Percentiles rank a stretch among this genome's conserved stretches.
These are phyloP conservation scores for Neostethus bicornis DNA, from an alignment of 2,797 vertebrate genomes.

Conservation along the genomic window DNA sequence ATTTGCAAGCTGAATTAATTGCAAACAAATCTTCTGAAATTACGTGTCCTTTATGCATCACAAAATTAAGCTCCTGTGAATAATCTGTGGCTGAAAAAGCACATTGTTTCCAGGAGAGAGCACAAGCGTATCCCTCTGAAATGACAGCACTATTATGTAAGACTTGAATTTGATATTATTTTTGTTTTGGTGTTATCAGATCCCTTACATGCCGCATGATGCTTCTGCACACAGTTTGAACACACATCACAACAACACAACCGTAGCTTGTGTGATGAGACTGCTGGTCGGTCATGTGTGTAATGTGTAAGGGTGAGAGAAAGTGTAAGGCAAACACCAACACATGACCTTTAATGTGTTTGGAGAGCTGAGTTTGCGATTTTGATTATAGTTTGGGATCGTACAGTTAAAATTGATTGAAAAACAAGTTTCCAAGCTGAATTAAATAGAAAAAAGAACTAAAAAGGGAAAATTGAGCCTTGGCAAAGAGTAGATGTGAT, in stretches of 20 bases:
- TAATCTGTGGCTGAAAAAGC: not conserved
- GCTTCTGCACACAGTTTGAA: not conserved
- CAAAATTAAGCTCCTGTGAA: not conserved
- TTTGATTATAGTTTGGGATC: no score
- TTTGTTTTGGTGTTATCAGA: not conserved
- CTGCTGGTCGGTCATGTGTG: not conserved
- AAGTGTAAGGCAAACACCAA: slow-evolving; percentile 8
- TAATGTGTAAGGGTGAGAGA: not conserved
- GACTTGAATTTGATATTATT: not conserved
- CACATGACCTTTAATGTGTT: not conserved
- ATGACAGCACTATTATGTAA: not conserved
- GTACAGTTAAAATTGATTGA: not conserved
- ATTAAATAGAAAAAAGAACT: not conserved
- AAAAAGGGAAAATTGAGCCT: not conserved
- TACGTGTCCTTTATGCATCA: accelerated
- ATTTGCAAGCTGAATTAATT: not conserved
- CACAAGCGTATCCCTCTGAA: not conserved
- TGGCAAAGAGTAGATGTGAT: no score
- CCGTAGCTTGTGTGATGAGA: not conserved
- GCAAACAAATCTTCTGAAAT: not conserved
- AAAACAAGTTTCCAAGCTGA: not conserved
- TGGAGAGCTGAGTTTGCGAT: not conserved
- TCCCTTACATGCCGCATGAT: not conserved
- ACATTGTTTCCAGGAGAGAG: not conserved
- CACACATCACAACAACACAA: slow-evolving; percentile 7